Evolutionary conservation across 1,140 invertebrate genomes (phyloP), one percentile per base, ranked within the genome.

Genomic region (Epicauta chinensis): DNA sequence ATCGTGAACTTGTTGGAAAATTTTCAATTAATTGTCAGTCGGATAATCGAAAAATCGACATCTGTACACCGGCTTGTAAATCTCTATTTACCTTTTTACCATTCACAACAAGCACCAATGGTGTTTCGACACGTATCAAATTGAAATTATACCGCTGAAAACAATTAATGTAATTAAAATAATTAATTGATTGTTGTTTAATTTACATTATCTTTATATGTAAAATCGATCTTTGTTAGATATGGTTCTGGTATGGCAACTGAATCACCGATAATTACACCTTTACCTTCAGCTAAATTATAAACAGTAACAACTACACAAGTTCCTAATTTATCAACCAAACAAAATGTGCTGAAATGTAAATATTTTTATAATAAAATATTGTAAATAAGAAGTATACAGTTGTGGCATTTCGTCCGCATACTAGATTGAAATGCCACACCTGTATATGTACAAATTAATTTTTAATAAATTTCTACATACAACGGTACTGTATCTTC

Each of bases 231-330:
- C 51, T 74, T 62, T 14, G 76, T 77, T n/a, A 89, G 60, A 61
- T 71, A 78, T 0, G 91, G 91, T 65, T 90, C 86, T 1, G 87
- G 83, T 55, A 93, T 83, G 2, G 84, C 83, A 9, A 93, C 83
- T 29, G 82, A 80, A 73, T 93, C 89, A 1, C 89, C 90, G 45
- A 92, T 86, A 48, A 88, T 89, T 37, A 89, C 83, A 32, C 89
- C 89, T 67, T 81, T 80, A 2, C 86, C 86, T 66, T 82, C 77
- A 15, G 85, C 85, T 66, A 91, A 78, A 74, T 93, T 93, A 70
- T 91, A 93, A 29, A 92, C 79, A 1, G 83, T 88, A 32, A 91
- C 86, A 16, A 81, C 77, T 29, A 87, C 70, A 64, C 86, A 89
- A 1, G 73, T 74, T 67, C 81, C 79, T 30, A 83, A 78, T 56